Conservation (phyloP, 2,797 vertebrate genomes). For the Morelia viridis region DNA sequence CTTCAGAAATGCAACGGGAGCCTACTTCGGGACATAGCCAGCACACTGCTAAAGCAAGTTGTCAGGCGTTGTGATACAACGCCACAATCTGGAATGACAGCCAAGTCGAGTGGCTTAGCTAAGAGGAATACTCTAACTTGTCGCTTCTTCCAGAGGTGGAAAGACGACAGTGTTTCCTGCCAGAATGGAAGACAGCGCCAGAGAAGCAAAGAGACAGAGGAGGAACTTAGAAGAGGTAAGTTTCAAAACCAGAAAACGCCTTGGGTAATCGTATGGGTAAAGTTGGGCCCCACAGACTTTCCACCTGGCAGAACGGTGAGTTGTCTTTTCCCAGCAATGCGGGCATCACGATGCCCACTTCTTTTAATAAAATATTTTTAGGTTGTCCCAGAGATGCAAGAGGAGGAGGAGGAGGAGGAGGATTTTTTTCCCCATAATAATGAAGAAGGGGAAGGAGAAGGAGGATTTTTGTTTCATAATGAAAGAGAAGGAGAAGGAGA, state of each 20-base stretch:
- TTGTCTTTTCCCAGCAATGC: neutral
- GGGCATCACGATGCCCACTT: neutral
- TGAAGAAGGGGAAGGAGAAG: too few relatives aligned
- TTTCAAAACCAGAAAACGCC: neutral
- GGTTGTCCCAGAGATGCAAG: too few relatives aligned
- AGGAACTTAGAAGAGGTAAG: conserved; percentile 31
- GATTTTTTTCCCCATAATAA: too few relatives aligned
- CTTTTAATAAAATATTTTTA: too few relatives aligned
- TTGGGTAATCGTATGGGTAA: neutral
- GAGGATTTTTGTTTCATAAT: too few relatives aligned
- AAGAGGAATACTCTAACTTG: conserved; percentile 15
- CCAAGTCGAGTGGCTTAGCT: conserved; percentile 32
- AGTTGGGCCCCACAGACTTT: neutral
- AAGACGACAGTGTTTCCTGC: conserved; percentile 16
- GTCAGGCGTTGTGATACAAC: neutral
- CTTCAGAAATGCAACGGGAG: neutral
- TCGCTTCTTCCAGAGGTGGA: neutral
- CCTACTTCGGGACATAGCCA: conserved; percentile 17
- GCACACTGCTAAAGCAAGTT: neutral
- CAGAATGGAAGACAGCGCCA: neutral
- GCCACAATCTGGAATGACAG: neutral
- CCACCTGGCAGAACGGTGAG: neutral
- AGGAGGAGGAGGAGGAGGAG: too few relatives aligned
- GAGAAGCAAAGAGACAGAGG: conserved; percentile 2
- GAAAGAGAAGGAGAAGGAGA: too few relatives aligned